Evolutionary conservation across 2,113 vertebrate species (phyloP).

Genomic region (Tetrao urogallus): DNA sequence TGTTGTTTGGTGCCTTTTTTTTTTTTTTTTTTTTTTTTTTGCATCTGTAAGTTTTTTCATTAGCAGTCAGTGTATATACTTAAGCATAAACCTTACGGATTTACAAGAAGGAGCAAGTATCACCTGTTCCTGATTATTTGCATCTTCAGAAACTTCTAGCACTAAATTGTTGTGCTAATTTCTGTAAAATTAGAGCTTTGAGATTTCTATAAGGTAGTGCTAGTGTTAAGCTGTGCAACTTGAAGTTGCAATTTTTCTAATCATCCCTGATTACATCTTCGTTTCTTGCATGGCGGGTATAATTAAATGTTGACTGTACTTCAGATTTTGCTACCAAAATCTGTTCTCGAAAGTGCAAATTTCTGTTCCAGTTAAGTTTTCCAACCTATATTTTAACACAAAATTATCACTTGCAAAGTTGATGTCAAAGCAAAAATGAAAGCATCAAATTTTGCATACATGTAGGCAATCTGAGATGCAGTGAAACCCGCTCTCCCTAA

Average conservation of each 20-base stretch:
- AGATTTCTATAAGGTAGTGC: not conserved
- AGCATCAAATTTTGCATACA: not conserved
- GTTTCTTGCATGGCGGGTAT: slow-evolving; percentile 1
- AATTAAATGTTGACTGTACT: slow-evolving; percentile 56
- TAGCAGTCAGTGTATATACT: not conserved
- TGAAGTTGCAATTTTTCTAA: slow-evolving; percentile 42
- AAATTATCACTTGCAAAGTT: not conserved
- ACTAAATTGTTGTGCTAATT: not conserved
- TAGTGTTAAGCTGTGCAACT: not conserved
- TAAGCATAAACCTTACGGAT: not conserved
- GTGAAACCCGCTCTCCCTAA: not conserved
- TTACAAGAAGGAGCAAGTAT: not conserved
- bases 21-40: not conserved
- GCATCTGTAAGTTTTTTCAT: not conserved
- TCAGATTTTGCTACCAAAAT: slow-evolving; percentile 45
- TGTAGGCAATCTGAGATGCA: not conserved
- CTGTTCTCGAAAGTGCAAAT: slow-evolving; percentile 17
- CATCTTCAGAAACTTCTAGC: not conserved
- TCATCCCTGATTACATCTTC: slow-evolving; percentile 54
- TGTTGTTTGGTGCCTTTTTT: not conserved
- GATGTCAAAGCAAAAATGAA: not conserved
- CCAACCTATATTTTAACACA: slow-evolving; percentile 14
- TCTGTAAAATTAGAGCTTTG: not conserved
- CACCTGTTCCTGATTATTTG: not conserved
- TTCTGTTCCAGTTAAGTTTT: slow-evolving; percentile 5